These are phyloP conservation scores for Pleuronectes platessa DNA, from an alignment of 2,113 vertebrate species.

Conservation along the genomic window DNA sequence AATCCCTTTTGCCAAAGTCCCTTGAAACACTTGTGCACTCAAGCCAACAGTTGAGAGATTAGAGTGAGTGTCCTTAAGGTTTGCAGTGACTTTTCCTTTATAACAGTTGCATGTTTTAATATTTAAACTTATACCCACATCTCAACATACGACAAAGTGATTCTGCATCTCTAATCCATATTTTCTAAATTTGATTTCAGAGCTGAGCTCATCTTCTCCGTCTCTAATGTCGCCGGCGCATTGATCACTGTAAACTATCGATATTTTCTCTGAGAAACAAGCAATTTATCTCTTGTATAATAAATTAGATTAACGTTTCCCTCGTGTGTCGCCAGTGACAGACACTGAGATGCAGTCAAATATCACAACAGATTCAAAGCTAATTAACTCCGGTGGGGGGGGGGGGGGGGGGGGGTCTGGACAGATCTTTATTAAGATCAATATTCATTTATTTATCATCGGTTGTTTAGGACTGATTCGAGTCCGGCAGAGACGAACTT, in stretches of 20 bases:
- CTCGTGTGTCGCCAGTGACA: slow-evolving; percentile 23
- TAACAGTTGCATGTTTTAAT: too few relatives aligned
- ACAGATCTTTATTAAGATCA: slow-evolving; percentile 47
- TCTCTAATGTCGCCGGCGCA: neutral
- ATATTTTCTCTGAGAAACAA: neutral
- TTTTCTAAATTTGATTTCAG: slow-evolving; percentile 25
- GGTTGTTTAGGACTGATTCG: slow-evolving; percentile 3
- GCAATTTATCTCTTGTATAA: slow-evolving; percentile 13
- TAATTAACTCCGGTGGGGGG: slow-evolving; percentile 44
- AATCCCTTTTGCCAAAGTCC: too few relatives aligned
- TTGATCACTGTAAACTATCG: neutral
- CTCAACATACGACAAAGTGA: too few relatives aligned
- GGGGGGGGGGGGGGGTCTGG: slow-evolving; percentile 3
- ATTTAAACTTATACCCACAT: too few relatives aligned
- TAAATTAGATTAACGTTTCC: slow-evolving; percentile 27
- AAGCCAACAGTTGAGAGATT: too few relatives aligned
- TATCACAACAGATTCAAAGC: slow-evolving; percentile 49
- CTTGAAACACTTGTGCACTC: too few relatives aligned
- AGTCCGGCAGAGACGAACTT: neutral
- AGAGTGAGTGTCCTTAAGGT: too few relatives aligned
- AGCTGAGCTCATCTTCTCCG: neutral
- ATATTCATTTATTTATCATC: slow-evolving; percentile 55
- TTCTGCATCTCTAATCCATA: neutral
- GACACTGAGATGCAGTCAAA: slow-evolving; percentile 50
- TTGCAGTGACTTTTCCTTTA: too few relatives aligned